phyloP scores from a whole-genome alignment of 2,888 invertebrate genomes.

The Thymelicus sylvestris region DNA sequence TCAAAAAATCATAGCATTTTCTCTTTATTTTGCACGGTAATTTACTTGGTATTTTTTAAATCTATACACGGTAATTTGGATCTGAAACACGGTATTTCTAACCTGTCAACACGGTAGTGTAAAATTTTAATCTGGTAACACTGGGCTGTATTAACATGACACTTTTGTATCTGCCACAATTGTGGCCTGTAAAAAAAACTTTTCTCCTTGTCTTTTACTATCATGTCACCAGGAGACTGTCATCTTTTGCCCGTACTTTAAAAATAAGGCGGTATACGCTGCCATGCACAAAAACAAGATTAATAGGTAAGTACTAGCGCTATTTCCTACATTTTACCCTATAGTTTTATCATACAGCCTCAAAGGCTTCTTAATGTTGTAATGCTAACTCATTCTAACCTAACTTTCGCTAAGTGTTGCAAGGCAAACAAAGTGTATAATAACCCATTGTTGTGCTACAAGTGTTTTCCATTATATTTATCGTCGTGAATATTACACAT shows the following conservation, averaged over 20 bases:
- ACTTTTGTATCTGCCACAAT: not conserved
- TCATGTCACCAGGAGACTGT: constrained; percentile 78
- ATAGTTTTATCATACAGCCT: constrained; percentile 4
- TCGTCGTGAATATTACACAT: not conserved
- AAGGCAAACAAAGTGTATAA: constrained; percentile 26
- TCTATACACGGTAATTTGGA: no score
- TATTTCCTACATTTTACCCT: constrained; percentile 12
- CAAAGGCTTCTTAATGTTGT: constrained; percentile 13
- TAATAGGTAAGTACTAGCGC: constrained; percentile 63
- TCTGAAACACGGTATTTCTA: no score
- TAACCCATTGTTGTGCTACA: constrained; percentile 8
- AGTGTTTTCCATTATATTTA: constrained; percentile 10
- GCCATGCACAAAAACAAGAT: constrained; percentile 83
- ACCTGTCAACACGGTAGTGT: no score
- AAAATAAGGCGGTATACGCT: constrained; percentile 71
- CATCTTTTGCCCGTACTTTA: constrained; percentile 79
- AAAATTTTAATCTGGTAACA: no score
- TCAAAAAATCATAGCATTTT: no score
- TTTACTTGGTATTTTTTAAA: no score
- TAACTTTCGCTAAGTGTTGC: constrained; percentile 45
- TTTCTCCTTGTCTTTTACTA: constrained; percentile 52
- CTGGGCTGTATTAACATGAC: not conserved
- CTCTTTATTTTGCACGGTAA: no score
- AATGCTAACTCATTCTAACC: constrained; percentile 76
- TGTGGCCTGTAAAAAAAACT: not conserved